A percentile compares a stretch with the other conserved stretches of the same genome.
Conservation (phyloP, 2,888 invertebrate species). For the Lasius platythorax region DNA sequence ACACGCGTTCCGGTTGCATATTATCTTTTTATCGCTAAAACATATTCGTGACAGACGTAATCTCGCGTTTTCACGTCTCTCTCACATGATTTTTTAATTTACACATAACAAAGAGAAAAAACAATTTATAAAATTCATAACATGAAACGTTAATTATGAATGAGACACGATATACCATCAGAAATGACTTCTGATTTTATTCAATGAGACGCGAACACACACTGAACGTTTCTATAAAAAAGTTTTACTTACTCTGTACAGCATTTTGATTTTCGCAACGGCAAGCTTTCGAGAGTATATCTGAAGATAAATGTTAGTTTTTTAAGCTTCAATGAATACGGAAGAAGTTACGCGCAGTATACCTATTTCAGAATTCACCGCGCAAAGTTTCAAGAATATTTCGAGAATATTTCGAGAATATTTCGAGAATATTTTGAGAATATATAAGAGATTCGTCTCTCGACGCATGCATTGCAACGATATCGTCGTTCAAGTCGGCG, state of each 20-base stretch:
- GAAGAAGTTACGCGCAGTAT: constrained; percentile 19
- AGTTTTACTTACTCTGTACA: constrained; percentile 49
- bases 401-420: constrained; percentile 7
- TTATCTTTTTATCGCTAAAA: constrained; percentile 32
- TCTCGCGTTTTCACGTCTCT: neutral
- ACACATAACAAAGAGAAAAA: constrained; percentile 31
- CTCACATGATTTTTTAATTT: constrained; percentile 33
- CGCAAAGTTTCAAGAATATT: constrained; percentile 34
- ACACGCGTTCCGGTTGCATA: neutral
- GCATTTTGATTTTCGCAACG: constrained; percentile 59
- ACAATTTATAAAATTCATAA: constrained; percentile 33
- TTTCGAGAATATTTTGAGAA: neutral
- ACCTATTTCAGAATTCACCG: constrained; percentile 27
- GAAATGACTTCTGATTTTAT: constrained; percentile 31
- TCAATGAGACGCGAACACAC: constrained; percentile 31
- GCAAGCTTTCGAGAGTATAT: constrained; percentile 38
- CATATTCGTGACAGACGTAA: constrained; percentile 2
- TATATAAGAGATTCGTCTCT: constrained; percentile 23
- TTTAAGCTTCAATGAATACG: constrained; percentile 35
- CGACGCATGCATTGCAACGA: constrained; percentile 17
- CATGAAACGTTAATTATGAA: constrained; percentile 41
- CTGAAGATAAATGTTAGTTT: constrained; percentile 32
- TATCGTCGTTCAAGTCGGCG: constrained; percentile 15
- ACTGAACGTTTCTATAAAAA: constrained; percentile 45
- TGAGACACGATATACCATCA: constrained; percentile 6